A percentile compares a stretch with the other conserved stretches of the same genome.
These are phyloP conservation scores for Helogale parvula DNA, from an alignment of 2,113 vertebrate species.

Conservation along the genomic window DNA sequence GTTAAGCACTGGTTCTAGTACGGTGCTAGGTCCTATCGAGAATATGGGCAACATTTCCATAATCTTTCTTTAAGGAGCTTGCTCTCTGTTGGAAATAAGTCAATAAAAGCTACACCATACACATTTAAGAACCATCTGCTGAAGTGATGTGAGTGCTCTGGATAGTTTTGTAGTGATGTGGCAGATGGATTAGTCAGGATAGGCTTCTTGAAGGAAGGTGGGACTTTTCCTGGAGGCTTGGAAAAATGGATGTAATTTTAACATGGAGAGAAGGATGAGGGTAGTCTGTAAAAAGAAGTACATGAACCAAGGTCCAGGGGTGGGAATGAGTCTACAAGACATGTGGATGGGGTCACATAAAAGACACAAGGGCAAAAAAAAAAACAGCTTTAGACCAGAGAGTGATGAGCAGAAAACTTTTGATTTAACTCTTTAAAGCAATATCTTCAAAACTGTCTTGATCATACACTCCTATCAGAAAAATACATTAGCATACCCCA, in stretches of 20 bases:
- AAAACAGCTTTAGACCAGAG: slow-evolving; percentile 1
- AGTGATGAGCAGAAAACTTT: slow-evolving; percentile 38
- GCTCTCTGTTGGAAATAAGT: slow-evolving; percentile 22
- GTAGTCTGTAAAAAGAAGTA: background rate
- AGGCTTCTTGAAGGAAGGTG: background rate
- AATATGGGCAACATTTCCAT: slow-evolving; percentile 40
- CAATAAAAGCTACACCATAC: background rate
- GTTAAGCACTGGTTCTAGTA: slow-evolving; percentile 15
- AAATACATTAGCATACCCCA: background rate
- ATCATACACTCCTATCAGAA: slow-evolving; percentile 10
- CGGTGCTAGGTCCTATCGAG: background rate
- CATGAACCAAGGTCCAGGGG: background rate
- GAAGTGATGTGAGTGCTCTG: background rate
- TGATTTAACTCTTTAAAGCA: slow-evolving; percentile 9
- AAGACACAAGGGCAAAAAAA: background rate
- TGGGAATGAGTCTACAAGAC: background rate
- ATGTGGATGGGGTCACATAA: background rate
- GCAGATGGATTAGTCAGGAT: background rate
- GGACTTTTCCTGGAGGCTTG: background rate
- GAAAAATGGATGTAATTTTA: background rate
- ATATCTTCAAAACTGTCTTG: background rate
- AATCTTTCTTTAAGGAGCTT: slow-evolving; percentile 33
- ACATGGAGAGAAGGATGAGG: background rate
- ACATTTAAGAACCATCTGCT: background rate
- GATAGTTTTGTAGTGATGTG: background rate